Evolutionary conservation across 2,113 vertebrate genomes (phyloP).

Genomic region (Mastomys natalensis): DNA sequence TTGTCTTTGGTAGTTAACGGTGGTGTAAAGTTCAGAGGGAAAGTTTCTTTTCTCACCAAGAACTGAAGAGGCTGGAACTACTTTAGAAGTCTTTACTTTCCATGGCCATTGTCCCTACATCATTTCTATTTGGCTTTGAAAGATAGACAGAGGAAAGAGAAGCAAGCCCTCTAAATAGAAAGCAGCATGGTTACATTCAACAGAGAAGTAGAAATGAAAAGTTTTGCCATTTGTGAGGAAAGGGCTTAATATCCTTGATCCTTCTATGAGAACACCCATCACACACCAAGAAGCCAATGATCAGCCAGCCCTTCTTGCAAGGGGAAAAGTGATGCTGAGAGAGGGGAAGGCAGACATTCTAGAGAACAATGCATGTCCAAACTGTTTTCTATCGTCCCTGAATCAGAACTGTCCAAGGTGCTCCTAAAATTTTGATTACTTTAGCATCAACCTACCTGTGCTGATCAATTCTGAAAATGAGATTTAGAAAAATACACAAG

Average conservation of each 20-base stretch:
- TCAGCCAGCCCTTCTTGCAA: neutral
- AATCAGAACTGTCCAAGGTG: fast-evolving
- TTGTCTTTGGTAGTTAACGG: neutral
- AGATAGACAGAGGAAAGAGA: neutral
- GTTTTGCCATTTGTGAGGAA: neutral
- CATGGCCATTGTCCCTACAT: neutral
- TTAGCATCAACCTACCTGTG: fast-evolving
- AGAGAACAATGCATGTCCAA: too few species aligned
- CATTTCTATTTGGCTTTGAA: neutral
- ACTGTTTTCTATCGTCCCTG: neutral
- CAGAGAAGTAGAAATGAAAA: neutral
- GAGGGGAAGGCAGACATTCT: neutral
- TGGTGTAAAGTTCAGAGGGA: neutral
- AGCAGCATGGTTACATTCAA: neutral
- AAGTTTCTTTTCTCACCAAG: neutral
- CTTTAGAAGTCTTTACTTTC: neutral
- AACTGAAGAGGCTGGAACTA: neutral
- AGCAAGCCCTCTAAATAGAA: neutral
- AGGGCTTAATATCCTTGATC: neutral
- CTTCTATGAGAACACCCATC: neutral
- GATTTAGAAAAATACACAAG: neutral
- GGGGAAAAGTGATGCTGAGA: neutral
- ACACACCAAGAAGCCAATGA: too few species aligned
- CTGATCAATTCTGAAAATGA: neutral
- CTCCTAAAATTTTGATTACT: neutral